Base-by-base conservation (phyloP, 1,140 invertebrate genomes). In the Drosophila elegans region DNA sequence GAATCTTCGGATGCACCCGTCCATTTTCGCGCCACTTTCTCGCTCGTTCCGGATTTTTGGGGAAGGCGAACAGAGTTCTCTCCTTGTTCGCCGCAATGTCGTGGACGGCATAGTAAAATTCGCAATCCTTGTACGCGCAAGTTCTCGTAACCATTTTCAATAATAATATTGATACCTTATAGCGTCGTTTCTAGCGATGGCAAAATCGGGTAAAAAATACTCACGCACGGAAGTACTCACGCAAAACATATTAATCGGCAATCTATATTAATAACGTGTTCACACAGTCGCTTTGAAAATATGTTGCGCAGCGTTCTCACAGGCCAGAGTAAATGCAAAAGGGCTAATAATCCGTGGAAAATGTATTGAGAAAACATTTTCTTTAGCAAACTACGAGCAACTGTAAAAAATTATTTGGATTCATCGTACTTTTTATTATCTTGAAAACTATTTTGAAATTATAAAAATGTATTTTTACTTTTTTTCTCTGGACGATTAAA, bases 111-210 rank as follows among this genome's bases (percentile, higher is more conserved):
- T 80, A 80, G 32, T 38, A 78, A 44, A 77, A 90, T 13, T 74
- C 64, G 34, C 90, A 91, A 46, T 78, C 57, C 44, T 85, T 91
- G 46, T 90, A 91, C 3, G 46, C 74, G 29, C 90, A 91, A n/a
- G 51, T 44, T 44, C 76, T 74, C 2, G 69, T 49, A 10, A 7
- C 12, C 84, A 88, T 88, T 51, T 56, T 66, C 32, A 27, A 34
- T 36, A 27, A 34, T 36, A 62, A 38, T 45, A 5, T 63, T 57
- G 2, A 36, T 55, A 5, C 13, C 7, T 39, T 32, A 13, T 51
- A 34, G 61, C 59, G 45, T 67, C 29, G 52, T 36, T 44, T 44
- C n/a, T 54, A 61, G 48, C 29, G 51, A 13, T 75, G 46, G n/a
- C 9, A n/a, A 27, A 44, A 42, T 9, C 1, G 9, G 7, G 6